Conservation (phyloP, 2,888 invertebrate genomes). For the Lochmaea crataegi region DNA sequence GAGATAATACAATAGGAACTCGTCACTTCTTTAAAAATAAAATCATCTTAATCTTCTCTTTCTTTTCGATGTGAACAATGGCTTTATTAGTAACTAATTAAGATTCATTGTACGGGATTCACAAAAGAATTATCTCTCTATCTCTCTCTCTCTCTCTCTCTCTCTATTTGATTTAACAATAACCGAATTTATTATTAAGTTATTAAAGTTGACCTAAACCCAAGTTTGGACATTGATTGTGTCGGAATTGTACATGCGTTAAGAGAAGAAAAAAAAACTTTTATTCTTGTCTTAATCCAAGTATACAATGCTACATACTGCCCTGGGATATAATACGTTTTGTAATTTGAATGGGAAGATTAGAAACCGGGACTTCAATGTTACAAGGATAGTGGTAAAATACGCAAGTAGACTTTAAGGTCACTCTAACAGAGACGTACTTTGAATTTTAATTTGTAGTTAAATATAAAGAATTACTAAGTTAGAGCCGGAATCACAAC, state of each 20-base stretch:
- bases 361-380: constrained; percentile 56
- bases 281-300: constrained; percentile 44
- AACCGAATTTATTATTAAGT: constrained; percentile 39
- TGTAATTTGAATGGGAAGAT: constrained; percentile 62
- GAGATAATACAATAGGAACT: constrained; percentile 1
- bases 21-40: constrained; percentile 2
- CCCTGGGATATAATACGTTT: constrained; percentile 56
- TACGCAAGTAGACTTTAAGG: constrained; percentile 7
- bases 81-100: constrained; percentile 32
- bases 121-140: constrained; percentile 9
- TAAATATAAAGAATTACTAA: no score
- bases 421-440: constrained; percentile 37
- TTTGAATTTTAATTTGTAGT: not conserved
- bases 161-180: constrained; percentile 23
- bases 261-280: constrained; percentile 26
- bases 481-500: no score
- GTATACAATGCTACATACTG: constrained; percentile 47
- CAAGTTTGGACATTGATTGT: constrained; percentile 37
- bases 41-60: constrained; percentile 10
- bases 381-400: constrained; percentile 50
- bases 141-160: not conserved
- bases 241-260: constrained; percentile 34
- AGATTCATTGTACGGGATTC: constrained; percentile 19
- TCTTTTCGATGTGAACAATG: constrained; percentile 23
- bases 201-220: constrained; percentile 37